Evolutionary conservation across 1,140 invertebrate species (phyloP).

Genomic region (Leptonema lineaticorne): DNA sequence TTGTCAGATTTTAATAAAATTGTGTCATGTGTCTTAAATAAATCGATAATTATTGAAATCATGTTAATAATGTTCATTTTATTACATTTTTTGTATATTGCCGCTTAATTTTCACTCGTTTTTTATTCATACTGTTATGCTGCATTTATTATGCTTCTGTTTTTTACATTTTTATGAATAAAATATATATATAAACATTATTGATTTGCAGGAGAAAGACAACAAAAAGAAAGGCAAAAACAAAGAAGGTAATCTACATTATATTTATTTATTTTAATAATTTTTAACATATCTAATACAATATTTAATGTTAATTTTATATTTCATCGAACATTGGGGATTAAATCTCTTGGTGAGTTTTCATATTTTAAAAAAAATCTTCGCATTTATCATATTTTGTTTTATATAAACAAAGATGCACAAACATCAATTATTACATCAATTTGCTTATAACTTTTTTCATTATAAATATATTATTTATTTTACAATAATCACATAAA

Average conservation of each 20-base stretch:
- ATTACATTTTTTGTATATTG: neutral
- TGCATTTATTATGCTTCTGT: neutral
- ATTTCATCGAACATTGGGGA: conserved; percentile 19
- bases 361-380: too few relatives aligned
- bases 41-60: too few relatives aligned
- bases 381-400: too few relatives aligned
- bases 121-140: neutral
- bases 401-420: too few relatives aligned
- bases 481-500: too few relatives aligned
- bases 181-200: neutral
- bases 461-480: too few relatives aligned
- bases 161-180: too few relatives aligned
- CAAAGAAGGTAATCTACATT: conserved; percentile 72
- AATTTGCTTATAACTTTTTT: too few relatives aligned
- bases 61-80: neutral
- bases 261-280: conserved; percentile 10
- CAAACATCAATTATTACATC: too few relatives aligned
- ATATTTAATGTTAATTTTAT: conserved; percentile 27
- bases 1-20: too few relatives aligned
- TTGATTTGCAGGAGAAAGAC: conserved; percentile 71
- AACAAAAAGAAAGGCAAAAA: conserved; percentile 77
- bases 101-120: neutral
- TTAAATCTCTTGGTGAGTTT: conserved; percentile 36
- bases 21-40: too few relatives aligned
- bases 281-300: conserved; percentile 24